A percentile compares a stretch with the other conserved stretches of the same genome.
Evolutionary conservation across 2,797 vertebrate species (phyloP).

Genomic region (Bradypus variegatus): DNA sequence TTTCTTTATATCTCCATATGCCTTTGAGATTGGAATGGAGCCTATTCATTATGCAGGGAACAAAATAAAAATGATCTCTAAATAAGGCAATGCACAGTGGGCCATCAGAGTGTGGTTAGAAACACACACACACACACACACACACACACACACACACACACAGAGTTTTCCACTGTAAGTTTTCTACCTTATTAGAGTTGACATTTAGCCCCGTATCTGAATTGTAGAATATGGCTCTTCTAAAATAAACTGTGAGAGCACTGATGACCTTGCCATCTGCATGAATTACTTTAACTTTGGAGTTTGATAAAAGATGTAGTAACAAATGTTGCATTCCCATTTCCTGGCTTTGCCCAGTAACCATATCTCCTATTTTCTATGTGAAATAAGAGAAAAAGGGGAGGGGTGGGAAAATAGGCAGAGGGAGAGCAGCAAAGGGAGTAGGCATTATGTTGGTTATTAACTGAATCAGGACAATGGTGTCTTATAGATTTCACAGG

Average conservation of each 20-base stretch:
- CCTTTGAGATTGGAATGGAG: constrained; percentile 28
- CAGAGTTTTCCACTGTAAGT: background rate
- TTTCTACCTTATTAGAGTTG: constrained; percentile 38
- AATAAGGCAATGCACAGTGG: background rate
- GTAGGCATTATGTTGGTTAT: background rate
- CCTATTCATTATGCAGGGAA: background rate
- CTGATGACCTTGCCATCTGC: constrained; percentile 51
- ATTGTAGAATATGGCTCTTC: constrained; percentile 45
- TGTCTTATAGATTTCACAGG: background rate
- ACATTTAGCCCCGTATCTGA: constrained; percentile 44
- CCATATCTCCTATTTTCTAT: background rate
- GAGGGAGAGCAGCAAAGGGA: background rate
- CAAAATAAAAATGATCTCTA: constrained; percentile 34
- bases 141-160: background rate
- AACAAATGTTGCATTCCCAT: constrained; percentile 24
- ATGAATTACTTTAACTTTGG: constrained; percentile 44
- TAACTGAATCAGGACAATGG: constrained; percentile 1
- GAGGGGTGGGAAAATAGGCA: background rate
- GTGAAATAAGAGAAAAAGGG: background rate
- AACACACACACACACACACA: background rate
- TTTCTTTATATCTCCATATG: background rate
- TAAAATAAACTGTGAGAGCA: constrained; percentile 41
- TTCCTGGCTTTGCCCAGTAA: constrained; percentile 6
- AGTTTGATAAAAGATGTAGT: constrained; percentile 39
- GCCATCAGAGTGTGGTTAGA: background rate